Evolutionary conservation across 2,888 invertebrate species (phyloP), one percentile per base, ranked within the genome.

Genomic region (Chloroclysta siterata): DNA sequence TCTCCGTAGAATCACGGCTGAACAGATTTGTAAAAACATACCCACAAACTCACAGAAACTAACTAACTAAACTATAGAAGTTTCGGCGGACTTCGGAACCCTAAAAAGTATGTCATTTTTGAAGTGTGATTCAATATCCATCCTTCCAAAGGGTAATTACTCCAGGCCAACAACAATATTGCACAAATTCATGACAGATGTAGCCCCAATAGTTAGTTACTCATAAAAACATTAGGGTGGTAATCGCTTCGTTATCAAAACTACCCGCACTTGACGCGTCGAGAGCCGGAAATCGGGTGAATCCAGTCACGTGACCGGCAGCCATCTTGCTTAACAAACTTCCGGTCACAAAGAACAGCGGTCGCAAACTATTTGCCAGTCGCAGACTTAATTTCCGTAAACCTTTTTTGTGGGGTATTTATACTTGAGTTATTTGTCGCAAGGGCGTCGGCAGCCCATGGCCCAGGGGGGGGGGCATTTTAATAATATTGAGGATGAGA

Each of bases 271-370:
- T 90, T 88, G 90, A 90, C 88, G 87, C 87, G 87, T 81, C 79
- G 83, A 85, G 82, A 81, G 81, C 88, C 90, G 90, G 90, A 92
- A 90, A 85, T 76, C 84, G 84, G 89, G 90, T 90, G 92, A 85
- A 91, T 91, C 91, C 89, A 80, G 90, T 88, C 89, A 90, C 90
- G 90, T 90, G 89, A 89, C 87, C 82, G 68, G 75, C 85, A 73
- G 89, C 91, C 90, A 91, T 91, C 88, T 91, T 92, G 90, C 84
- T 83, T 87, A 88, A 90, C 81, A 75, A 80, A 86, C 87, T 90
- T 91, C 92, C 92, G 90, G 80, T 80, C 80, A 73, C 77, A 78
- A 80, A 78, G 76, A 77, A 72, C 85, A 83, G 87, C 68, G 81
- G 77, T 83, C 77, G 79, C 74, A 79, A 88, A 88, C 83, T 79